Evolutionary conservation across 2,113 vertebrate genomes (phyloP).

Genomic region (Promerops cafer): DNA sequence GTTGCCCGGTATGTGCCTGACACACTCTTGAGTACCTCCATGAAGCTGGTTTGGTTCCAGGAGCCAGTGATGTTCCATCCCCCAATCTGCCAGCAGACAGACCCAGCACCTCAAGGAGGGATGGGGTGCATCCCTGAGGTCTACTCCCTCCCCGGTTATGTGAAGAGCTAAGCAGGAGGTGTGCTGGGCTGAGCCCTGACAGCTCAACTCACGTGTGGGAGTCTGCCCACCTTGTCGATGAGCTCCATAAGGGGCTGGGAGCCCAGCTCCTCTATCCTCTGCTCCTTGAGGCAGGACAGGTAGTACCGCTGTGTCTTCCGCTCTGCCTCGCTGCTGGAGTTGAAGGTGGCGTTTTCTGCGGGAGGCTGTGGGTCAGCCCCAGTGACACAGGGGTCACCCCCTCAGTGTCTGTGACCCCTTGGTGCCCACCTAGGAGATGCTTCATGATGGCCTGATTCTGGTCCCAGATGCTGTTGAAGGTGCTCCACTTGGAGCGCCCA

Average conservation of each 20-base stretch:
- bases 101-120: background rate
- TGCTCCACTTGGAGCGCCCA: slow-evolving; percentile 92
- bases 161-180: fast-evolving
- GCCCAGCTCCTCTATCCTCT: slow-evolving; percentile 88
- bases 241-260: slow-evolving; percentile 90
- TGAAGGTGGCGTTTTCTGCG: slow-evolving; percentile 90
- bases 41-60: slow-evolving; percentile 93
- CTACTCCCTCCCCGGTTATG: fast-evolving
- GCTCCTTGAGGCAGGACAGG: slow-evolving; percentile 90
- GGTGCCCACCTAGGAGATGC: slow-evolving; percentile 85
- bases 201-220: fast-evolving
- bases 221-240: slow-evolving; percentile 83
- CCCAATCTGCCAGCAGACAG: slow-evolving; percentile 75
- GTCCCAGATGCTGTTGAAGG: slow-evolving; percentile 97
- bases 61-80: slow-evolving; percentile 92
- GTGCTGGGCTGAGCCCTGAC: background rate
- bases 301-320: slow-evolving; percentile 93
- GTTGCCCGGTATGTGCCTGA: slow-evolving; percentile 89
- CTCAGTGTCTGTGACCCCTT: background rate
- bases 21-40: slow-evolving; percentile 91
- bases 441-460: slow-evolving; percentile 97
- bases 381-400: background rate
- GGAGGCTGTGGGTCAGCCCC: background rate
- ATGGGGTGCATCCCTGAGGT: background rate
- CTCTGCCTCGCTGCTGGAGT: slow-evolving; percentile 94